Evolutionary conservation across 1,140 invertebrate genomes (phyloP).

Genomic region (Ceratosolen fusciceps): DNA sequence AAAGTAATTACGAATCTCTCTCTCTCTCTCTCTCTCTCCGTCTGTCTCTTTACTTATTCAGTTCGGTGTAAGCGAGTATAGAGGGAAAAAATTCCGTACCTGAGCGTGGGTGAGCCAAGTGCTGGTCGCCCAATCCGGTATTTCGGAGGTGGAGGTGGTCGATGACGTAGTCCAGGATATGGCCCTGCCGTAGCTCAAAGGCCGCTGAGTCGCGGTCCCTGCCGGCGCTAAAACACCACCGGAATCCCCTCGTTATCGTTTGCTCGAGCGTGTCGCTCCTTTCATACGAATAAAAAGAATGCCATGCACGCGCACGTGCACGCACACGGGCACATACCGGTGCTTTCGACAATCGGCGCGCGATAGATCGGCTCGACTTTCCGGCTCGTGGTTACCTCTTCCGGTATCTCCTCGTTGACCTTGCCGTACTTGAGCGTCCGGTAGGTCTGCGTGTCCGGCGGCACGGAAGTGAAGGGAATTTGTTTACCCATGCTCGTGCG

Average conservation of each 20-base stretch:
- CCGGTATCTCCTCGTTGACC: conserved; percentile 50
- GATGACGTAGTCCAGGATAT: conserved; percentile 61
- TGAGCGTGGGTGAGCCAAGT: conserved; percentile 54
- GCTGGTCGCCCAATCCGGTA: conserved; percentile 68
- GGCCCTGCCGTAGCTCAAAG: conserved; percentile 54
- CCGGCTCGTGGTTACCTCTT: conserved; percentile 1
- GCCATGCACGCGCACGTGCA: too few species aligned
- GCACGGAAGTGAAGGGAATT: conserved; percentile 24
- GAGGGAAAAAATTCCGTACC: conserved; percentile 5
- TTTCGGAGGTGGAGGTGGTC: conserved; percentile 56
- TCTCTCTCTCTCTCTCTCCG: too few species aligned
- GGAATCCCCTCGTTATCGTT: not conserved
- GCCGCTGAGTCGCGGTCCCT: conserved; percentile 4
- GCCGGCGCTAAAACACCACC: not conserved
- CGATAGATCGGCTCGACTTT: conserved; percentile 35
- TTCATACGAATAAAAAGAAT: too few species aligned
- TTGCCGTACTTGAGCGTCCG: conserved; percentile 38
- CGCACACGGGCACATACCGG: conserved; percentile 12
- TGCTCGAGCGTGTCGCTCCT: not conserved
- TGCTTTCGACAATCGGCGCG: conserved; percentile 33
- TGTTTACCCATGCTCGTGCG: not conserved
- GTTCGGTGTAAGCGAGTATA: too few species aligned
- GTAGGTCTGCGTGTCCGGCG: not conserved
- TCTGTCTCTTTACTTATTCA: too few species aligned
- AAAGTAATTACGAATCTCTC: too few species aligned